Percentiles rank a stretch among this genome's conserved stretches.
phyloP scores from a whole-genome alignment of 2,797 vertebrate genomes.

The Coendou prehensilis region DNA sequence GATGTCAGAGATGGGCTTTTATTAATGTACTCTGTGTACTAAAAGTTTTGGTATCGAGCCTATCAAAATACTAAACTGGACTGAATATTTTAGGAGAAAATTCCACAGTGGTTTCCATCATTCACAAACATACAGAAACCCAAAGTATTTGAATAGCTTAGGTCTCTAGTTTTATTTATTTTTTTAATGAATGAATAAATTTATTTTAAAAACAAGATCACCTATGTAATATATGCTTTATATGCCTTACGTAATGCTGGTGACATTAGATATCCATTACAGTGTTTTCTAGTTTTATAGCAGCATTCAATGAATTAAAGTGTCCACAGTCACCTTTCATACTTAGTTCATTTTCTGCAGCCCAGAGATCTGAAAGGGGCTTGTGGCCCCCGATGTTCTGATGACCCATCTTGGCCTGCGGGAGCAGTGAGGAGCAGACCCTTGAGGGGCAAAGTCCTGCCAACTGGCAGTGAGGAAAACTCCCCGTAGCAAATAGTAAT shows the following conservation, averaged over 20 bases:
- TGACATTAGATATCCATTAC: background rate
- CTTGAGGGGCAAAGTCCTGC: background rate
- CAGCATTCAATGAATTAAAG: slow-evolving; percentile 58
- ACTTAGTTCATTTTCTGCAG: slow-evolving; percentile 62
- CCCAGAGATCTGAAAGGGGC: slow-evolving; percentile 27
- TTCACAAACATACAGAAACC: slow-evolving; percentile 52
- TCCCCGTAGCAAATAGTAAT: background rate
- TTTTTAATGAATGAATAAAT: background rate
- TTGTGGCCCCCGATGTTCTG: background rate
- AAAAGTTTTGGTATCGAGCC: slow-evolving; percentile 75
- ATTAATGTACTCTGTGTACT: slow-evolving; percentile 75
- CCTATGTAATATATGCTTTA: background rate
- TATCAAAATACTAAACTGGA: slow-evolving; percentile 73
- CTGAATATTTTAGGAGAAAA: slow-evolving; percentile 62
- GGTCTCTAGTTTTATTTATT: background rate
- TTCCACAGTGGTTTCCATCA: slow-evolving; percentile 55
- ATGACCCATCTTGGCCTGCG: background rate
- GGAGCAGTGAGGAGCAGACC: background rate
- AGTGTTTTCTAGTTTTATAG: background rate
- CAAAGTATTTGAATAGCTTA: background rate
- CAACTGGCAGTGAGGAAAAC: background rate
- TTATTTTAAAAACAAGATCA: background rate
- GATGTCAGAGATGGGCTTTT: slow-evolving; percentile 73
- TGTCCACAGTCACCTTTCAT: slow-evolving; percentile 17
- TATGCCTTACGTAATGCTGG: background rate